A percentile compares a stretch with the other conserved stretches of the same genome.
phyloP scores from a whole-genome alignment of 2,113 vertebrate species.

The Saccopteryx bilineata region DNA sequence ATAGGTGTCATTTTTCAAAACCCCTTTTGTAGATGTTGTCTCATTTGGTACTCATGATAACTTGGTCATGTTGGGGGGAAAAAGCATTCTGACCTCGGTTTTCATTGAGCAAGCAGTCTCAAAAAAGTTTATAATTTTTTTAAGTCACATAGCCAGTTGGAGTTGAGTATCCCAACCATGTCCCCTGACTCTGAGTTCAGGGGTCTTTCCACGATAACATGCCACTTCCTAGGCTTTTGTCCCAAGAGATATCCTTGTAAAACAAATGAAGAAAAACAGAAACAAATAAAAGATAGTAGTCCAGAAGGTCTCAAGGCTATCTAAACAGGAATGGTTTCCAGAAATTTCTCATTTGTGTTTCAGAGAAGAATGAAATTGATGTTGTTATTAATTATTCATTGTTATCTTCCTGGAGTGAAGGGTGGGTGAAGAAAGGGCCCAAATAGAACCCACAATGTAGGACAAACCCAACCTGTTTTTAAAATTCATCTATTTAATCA shows the following conservation, averaged over 20 bases:
- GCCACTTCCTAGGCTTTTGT: neutral
- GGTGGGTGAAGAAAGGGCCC: neutral
- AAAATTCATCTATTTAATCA: neutral
- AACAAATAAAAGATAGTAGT: neutral
- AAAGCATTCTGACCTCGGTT: neutral
- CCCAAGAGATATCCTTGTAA: neutral
- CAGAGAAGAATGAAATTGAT: conserved; percentile 11
- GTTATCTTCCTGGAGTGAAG: conserved; percentile 23
- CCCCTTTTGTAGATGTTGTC: neutral
- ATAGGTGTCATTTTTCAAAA: neutral
- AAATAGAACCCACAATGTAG: neutral
- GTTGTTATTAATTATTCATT: conserved; percentile 25
- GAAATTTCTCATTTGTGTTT: conserved; percentile 26
- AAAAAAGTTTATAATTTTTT: neutral
- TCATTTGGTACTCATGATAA: neutral
- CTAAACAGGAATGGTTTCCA: neutral
- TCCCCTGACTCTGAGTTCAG: neutral
- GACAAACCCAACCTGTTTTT: neutral
- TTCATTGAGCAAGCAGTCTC: neutral
- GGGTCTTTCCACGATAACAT: neutral
- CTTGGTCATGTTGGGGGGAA: neutral
- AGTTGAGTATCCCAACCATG: neutral
- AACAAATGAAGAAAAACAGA: neutral
- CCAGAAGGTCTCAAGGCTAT: neutral
- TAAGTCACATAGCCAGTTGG: neutral